These are phyloP conservation scores for Drosophila sturtevanti DNA, from an alignment of 1,140 invertebrate species.

Conservation along the genomic window DNA sequence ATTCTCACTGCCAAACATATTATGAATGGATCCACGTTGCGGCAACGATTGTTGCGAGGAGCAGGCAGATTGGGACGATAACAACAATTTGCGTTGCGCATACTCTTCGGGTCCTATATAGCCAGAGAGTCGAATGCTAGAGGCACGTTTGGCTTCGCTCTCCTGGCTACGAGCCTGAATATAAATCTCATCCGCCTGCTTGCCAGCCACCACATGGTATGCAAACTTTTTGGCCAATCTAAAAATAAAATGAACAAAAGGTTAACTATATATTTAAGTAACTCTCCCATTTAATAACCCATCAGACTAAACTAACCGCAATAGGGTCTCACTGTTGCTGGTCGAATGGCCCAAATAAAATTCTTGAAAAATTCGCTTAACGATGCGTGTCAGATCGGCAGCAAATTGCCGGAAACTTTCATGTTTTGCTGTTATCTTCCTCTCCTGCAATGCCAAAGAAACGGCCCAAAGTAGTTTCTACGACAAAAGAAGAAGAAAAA, in stretches of 20 bases:
- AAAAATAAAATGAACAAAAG: neutral
- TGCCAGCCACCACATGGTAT: conserved; percentile 84
- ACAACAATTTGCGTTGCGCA: conserved; percentile 60
- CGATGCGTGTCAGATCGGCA: conserved; percentile 84
- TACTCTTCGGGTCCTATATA: conserved; percentile 80
- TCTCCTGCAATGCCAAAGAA: conserved; percentile 85
- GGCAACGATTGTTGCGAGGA: conserved; percentile 24
- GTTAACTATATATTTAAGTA: neutral
- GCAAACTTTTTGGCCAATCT: conserved; percentile 85
- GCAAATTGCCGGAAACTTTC: conserved; percentile 86
- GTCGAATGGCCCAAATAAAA: conserved; percentile 68
- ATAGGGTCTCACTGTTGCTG: conserved; percentile 76
- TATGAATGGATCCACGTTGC: conserved; percentile 49
- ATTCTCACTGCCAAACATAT: conserved; percentile 68
- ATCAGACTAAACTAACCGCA: conserved; percentile 64
- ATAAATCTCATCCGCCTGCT: conserved; percentile 83
- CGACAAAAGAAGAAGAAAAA: conserved; percentile 49
- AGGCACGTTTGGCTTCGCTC: conserved; percentile 57
- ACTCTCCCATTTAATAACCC: neutral
- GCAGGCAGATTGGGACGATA: conserved; percentile 41
- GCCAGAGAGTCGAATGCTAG: conserved; percentile 64
- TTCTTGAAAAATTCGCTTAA: conserved; percentile 81
- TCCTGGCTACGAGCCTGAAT: conserved; percentile 74
- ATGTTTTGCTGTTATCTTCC: conserved; percentile 85
- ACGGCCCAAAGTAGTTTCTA: conserved; percentile 88